These are phyloP conservation scores for Anoplophora glabripennis DNA, from an alignment of 1,140 invertebrate genomes.

Conservation along the genomic window DNA sequence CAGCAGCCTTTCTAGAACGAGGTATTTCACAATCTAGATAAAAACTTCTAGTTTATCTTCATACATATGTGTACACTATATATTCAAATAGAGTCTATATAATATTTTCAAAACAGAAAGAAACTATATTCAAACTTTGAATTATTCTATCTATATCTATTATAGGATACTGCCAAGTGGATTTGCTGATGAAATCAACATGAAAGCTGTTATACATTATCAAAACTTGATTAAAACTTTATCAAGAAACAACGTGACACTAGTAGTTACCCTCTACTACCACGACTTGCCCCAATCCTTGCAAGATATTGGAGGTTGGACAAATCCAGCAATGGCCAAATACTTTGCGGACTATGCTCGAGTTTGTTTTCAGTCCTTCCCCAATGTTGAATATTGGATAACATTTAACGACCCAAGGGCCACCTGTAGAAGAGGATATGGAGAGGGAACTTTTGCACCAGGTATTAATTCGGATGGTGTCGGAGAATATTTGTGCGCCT, in stretches of 20 bases:
- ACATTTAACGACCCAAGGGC: too few relatives aligned
- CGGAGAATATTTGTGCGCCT: slow-evolving; percentile 56
- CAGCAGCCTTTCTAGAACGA: too few relatives aligned
- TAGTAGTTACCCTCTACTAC: slow-evolving; percentile 55
- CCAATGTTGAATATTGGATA: slow-evolving; percentile 42
- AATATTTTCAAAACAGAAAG: too few relatives aligned
- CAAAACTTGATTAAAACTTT: slow-evolving; percentile 61
- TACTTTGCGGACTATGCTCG: slow-evolving; percentile 43
- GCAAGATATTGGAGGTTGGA: too few relatives aligned
- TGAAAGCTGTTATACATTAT: slow-evolving; percentile 62
- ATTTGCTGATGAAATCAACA: slow-evolving; percentile 54
- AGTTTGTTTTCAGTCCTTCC: slow-evolving; percentile 21
- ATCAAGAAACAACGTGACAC: slow-evolving; percentile 57
- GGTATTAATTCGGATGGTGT: slow-evolving; percentile 40
- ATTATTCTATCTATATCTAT: too few relatives aligned
- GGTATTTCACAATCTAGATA: too few relatives aligned
- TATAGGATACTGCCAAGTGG: slow-evolving; percentile 29
- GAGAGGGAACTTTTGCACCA: too few relatives aligned
- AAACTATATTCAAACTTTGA: too few relatives aligned
- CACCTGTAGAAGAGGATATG: too few relatives aligned
- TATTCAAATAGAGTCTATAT: too few relatives aligned
- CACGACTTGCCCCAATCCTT: slow-evolving; percentile 6
- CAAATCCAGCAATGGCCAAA: slow-evolving; percentile 21
- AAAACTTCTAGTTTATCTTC: too few relatives aligned
- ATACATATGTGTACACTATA: too few relatives aligned